These are phyloP conservation scores for Caenorhabditis uteleia DNA, from an alignment of 2,888 invertebrate genomes.

Conservation along the genomic window DNA sequence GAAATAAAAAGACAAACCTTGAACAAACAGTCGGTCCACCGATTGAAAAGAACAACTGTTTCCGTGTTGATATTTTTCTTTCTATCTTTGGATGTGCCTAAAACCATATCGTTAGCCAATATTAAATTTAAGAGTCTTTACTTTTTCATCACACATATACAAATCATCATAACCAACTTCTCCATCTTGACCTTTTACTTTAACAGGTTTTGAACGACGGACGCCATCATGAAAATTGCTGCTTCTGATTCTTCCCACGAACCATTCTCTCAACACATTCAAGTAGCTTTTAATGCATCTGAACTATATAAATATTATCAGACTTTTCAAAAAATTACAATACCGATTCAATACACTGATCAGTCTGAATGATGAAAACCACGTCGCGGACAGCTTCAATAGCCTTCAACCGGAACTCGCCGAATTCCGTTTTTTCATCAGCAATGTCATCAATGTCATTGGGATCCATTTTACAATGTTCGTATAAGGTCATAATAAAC, in stretches of 20 bases:
- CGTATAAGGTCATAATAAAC: slow-evolving; percentile 77
- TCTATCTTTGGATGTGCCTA: too few relatives aligned
- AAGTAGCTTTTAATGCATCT: slow-evolving; percentile 70
- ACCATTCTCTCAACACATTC: slow-evolving; percentile 12
- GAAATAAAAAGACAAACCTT: too few relatives aligned
- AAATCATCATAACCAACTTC: too few relatives aligned
- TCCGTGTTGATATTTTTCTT: too few relatives aligned
- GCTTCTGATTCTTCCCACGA: slow-evolving; percentile 91
- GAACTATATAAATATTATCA: background rate
- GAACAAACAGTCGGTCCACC: too few relatives aligned
- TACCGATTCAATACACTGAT: slow-evolving; percentile 79
- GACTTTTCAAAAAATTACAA: background rate
- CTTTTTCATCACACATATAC: too few relatives aligned
- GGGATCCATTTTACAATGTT: slow-evolving; percentile 93
- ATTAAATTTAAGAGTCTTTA: too few relatives aligned
- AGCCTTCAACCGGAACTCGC: slow-evolving; percentile 78
- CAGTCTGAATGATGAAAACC: slow-evolving; percentile 92
- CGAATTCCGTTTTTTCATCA: slow-evolving; percentile 83
- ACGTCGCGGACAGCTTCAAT: slow-evolving; percentile 92
- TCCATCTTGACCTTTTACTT: too few relatives aligned
- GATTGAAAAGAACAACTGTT: too few relatives aligned
- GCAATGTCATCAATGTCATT: slow-evolving; percentile 84
- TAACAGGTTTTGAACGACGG: slow-evolving; percentile 79
- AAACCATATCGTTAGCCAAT: too few relatives aligned
- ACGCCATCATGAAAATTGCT: slow-evolving; percentile 89